phyloP scores from a whole-genome alignment of 2,888 invertebrate species.

The Andrena chrysosceles region DNA sequence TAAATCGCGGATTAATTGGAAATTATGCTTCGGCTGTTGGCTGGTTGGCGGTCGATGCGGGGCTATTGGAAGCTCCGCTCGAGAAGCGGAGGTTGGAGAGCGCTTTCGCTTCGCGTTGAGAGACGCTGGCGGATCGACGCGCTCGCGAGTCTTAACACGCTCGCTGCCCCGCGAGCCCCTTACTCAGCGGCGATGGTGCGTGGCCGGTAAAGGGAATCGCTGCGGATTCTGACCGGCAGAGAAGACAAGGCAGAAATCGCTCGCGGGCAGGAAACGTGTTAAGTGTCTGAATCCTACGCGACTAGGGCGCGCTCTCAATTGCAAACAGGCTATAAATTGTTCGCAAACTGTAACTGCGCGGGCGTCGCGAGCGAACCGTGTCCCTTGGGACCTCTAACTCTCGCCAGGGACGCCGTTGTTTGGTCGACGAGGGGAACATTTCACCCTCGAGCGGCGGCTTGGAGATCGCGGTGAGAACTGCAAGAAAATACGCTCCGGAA shows the following conservation, averaged over 20 bases:
- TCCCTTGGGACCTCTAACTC: conserved; percentile 30
- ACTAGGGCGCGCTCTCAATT: conserved; percentile 22
- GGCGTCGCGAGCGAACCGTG: conserved; percentile 20
- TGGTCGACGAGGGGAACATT: neutral
- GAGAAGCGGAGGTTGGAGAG: no score
- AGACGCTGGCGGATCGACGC: no score
- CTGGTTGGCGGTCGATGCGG: neutral
- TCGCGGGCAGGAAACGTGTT: conserved; percentile 4
- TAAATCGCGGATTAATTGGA: conserved; percentile 10
- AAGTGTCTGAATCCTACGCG: neutral
- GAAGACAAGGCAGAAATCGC: neutral
- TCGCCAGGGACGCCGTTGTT: neutral
- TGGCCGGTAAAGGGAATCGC: no score
- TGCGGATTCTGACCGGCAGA: neutral
- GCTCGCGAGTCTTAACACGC: neutral
- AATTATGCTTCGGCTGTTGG: neutral
- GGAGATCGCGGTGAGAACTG: no score
- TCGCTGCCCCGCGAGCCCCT: neutral
- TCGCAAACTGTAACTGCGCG: conserved; percentile 20
- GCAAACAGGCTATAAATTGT: conserved; percentile 16
- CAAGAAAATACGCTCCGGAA: no score
- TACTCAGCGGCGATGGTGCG: no score
- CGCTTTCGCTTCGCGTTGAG: no score
- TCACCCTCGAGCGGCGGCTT: no score
- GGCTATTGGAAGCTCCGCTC: neutral